phyloP scores from a whole-genome alignment of 2,113 vertebrate genomes.

The Cygnus buccinator region DNA sequence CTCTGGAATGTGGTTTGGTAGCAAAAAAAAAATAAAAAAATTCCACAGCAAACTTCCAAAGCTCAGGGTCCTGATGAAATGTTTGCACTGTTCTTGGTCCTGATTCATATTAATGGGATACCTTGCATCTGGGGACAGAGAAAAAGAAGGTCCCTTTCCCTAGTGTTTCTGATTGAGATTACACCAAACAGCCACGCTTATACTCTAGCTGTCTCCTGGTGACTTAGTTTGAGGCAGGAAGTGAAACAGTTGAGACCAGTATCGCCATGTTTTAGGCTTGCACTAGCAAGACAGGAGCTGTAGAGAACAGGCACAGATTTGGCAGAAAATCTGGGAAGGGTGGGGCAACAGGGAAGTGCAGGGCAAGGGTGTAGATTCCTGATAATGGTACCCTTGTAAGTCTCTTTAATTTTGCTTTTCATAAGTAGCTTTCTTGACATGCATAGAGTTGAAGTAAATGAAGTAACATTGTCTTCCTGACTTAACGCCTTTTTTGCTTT shows the following conservation, averaged over 20 bases:
- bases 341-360: neutral
- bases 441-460: neutral
- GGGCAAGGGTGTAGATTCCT: neutral
- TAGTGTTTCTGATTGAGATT: neutral
- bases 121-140: neutral
- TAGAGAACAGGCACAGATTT: neutral
- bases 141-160: neutral
- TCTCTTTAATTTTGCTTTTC: neutral
- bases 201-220: fast-evolving
- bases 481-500: neutral
- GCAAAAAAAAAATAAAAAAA: neutral
- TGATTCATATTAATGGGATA: neutral
- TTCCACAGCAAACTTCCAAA: neutral
- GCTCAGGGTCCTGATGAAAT: neutral
- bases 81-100: neutral
- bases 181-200: neutral
- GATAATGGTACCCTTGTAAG: neutral
- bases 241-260: neutral
- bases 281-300: neutral
- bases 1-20: neutral
- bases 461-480: neutral
- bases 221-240: neutral
- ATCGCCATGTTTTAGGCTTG: neutral
- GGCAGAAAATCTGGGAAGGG: neutral
- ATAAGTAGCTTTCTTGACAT: neutral